Evolutionary conservation across 2,113 vertebrate genomes (phyloP).

Genomic region (Amphilophus citrinellus): DNA sequence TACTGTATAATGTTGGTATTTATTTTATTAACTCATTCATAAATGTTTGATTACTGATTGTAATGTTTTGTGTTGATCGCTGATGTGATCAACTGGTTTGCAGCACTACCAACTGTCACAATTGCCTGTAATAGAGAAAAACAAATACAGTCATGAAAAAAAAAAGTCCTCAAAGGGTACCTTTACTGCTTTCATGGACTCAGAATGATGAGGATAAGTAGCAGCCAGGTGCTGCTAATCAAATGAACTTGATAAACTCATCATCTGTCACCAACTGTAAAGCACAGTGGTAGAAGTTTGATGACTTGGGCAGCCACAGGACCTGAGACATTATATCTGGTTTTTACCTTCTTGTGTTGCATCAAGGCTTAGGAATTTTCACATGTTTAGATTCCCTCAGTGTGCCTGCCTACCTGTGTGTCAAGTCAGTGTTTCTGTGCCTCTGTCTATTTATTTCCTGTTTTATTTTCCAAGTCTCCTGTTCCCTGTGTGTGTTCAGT

Average conservation of each 20-base stretch:
- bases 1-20: slow-evolving; percentile 4
- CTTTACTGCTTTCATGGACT: neutral
- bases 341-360: no score
- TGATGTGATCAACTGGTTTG: neutral
- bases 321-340: no score
- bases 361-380: no score
- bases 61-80: neutral
- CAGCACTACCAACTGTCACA: neutral
- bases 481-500: no score
- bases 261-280: neutral
- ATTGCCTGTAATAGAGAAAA: neutral
- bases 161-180: neutral
- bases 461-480: no score
- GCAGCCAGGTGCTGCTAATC: neutral
- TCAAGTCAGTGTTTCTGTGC: no score
- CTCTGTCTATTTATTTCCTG: no score
- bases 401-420: no score
- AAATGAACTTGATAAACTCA: neutral
- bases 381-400: no score
- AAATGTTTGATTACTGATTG: neutral
- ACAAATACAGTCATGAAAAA: neutral
- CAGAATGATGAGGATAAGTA: neutral
- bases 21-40: neutral
- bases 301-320: no score
- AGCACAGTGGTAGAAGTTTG: no score